Conservation (phyloP, 1,140 invertebrate species). For the Chlorops oryzae region DNA sequence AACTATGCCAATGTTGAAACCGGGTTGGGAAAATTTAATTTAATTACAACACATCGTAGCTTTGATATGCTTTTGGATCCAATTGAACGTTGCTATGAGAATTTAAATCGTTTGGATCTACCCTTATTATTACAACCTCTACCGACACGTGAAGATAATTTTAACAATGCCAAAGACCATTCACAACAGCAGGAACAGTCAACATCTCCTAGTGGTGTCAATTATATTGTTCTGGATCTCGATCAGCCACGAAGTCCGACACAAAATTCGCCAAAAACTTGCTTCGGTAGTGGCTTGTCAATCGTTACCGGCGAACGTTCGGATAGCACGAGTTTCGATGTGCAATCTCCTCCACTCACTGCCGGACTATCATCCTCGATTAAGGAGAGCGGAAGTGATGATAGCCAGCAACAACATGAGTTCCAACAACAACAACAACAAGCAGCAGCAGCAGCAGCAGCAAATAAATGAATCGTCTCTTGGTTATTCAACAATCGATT, state of each 20-base stretch:
- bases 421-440: slow-evolving; percentile 7
- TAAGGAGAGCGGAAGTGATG: not conserved
- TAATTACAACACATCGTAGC: slow-evolving; percentile 4
- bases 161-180: slow-evolving; percentile 16
- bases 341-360: no score
- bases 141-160: slow-evolving; percentile 4
- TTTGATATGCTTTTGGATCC: slow-evolving; percentile 22
- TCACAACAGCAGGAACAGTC: slow-evolving; percentile 15
- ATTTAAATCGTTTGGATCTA: slow-evolving; percentile 31
- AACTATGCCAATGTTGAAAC: slow-evolving; percentile 39
- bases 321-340: no score
- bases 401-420: not conserved
- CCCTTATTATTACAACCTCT: slow-evolving; percentile 16
- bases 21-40: slow-evolving; percentile 4
- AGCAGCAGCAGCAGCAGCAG: slow-evolving; percentile 15
- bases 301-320: slow-evolving; percentile 20
- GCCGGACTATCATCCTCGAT: no score
- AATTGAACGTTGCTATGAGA: slow-evolving; percentile 37
- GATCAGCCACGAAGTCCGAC: slow-evolving; percentile 38
- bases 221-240: slow-evolving; percentile 43
- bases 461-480: slow-evolving; percentile 21
- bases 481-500: slow-evolving; percentile 89
- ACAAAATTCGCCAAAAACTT: slow-evolving; percentile 28
- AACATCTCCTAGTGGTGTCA: slow-evolving; percentile 15
- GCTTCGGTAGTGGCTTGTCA: slow-evolving; percentile 42